Evolutionary conservation across 2,888 invertebrate genomes (phyloP), one percentile per base, ranked within the genome.

Genomic region (Bembecia ichneumoniformis): DNA sequence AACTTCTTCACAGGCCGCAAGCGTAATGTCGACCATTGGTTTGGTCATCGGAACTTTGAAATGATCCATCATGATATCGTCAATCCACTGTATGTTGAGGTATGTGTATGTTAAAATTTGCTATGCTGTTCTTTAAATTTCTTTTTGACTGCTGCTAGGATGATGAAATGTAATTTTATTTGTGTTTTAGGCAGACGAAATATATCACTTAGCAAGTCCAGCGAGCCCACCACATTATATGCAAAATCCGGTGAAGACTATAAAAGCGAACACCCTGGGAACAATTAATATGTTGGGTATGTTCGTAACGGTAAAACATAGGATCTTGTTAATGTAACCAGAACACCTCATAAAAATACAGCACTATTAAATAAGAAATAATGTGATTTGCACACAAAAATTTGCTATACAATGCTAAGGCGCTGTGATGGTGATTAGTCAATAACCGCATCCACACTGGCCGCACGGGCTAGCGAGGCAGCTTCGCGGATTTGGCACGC

Each of bases 171-270:
- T 28, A 28, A 28, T 9, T 28, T 28, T 7, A 28, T 9, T 28
- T 28, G 10, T 40, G 52, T 77, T 77, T 51, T 66, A 88, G 88
- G 98, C 98, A 49, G 95, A 95, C 78, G 95, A 99, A 88, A 98
- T 99, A 68, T 99, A 99, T 78, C 99, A 99, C 77, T 88, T 99
- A 68, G 99, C 99, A 14, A 98, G 98, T 72, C 99, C 99, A 9
- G 99, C 99, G 1, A 98, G 98, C 60, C 99, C 99, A 16, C 98
- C 98, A 0, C 99, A 99, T 87, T 99, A 99, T 74, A 99, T 99
- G 99, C 94, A 95, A 72, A 99, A 99, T 88, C 99, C 99, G 34
- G 98, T 99, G 3, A 99, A 99, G 84, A 99, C 99, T 13, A 96
- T 99, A 58, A 99, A 99, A 82, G 99, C 99, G 0, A 99, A 99